Evolutionary conservation across 2,797 vertebrate genomes (phyloP).

Genomic region (Poeciliopsis turneri): DNA sequence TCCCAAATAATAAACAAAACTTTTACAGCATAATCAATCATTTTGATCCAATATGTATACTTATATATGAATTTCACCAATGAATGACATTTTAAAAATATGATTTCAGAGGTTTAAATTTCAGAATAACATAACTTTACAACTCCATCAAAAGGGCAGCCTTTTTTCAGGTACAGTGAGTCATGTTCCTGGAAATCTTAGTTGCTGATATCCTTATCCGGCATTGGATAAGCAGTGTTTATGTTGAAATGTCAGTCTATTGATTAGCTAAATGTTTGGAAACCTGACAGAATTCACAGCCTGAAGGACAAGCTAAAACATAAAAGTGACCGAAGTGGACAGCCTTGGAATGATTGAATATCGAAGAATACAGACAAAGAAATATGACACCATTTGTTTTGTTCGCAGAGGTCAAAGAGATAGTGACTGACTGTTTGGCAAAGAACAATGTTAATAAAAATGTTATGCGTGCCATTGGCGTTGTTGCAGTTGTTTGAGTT

Average conservation of each 20-base stretch:
- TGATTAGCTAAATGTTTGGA: slow-evolving; percentile 37
- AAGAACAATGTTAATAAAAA: slow-evolving; percentile 18
- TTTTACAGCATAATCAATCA: background rate
- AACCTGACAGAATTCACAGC: slow-evolving; percentile 22
- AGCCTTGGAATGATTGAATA: slow-evolving; percentile 24
- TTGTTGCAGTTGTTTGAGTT: slow-evolving; percentile 48
- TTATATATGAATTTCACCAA: too few relatives aligned
- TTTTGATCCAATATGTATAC: background rate
- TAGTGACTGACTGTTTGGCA: slow-evolving; percentile 35
- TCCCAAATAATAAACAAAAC: background rate
- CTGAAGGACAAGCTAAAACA: slow-evolving; percentile 31
- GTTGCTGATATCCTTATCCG: background rate
- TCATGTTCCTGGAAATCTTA: slow-evolving; percentile 30
- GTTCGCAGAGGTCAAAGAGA: slow-evolving; percentile 33
- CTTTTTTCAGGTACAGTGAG: slow-evolving; percentile 1
- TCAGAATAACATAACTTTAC: too few relatives aligned
- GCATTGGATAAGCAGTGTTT: slow-evolving; percentile 31
- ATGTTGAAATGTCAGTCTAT: slow-evolving; percentile 27
- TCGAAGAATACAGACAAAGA: slow-evolving; percentile 19
- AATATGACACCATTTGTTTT: slow-evolving; percentile 14
- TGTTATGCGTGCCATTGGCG: slow-evolving; percentile 11
- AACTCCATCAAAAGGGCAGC: background rate
- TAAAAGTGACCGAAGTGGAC: background rate
- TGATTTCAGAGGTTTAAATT: too few relatives aligned
- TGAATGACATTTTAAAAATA: too few relatives aligned